These are phyloP conservation scores for Syritta pipiens DNA, from an alignment of 2,888 invertebrate species.

Conservation along the genomic window DNA sequence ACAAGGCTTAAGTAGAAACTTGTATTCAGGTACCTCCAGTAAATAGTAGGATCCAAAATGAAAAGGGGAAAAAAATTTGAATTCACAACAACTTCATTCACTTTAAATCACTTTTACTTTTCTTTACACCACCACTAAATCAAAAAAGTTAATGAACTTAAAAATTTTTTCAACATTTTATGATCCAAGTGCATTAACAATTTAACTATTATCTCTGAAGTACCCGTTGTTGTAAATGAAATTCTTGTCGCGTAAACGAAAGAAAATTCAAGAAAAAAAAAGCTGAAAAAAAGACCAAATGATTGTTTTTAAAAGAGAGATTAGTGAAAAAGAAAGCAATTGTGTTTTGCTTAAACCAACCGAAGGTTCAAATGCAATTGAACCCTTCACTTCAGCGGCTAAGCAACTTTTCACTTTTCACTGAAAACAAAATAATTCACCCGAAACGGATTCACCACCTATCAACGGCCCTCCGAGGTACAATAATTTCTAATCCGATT, in stretches of 20 bases:
- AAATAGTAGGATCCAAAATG: neutral
- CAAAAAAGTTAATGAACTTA: conserved; percentile 74
- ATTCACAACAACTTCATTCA: conserved; percentile 13
- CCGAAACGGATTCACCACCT: conserved; percentile 8
- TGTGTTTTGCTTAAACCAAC: too few relatives aligned
- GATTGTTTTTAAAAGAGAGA: neutral
- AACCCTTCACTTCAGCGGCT: conserved; percentile 4
- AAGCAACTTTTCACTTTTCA: conserved; percentile 23
- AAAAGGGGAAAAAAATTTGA: neutral
- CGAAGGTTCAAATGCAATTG: neutral
- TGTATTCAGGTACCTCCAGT: conserved; percentile 10
- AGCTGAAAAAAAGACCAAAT: neutral
- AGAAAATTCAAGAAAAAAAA: neutral
- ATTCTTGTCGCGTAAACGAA: conserved; percentile 41
- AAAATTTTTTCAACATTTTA: conserved; percentile 77
- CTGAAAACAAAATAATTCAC: neutral
- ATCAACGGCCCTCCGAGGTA: conserved; percentile 14
- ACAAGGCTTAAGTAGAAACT: neutral
- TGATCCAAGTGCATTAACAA: conserved; percentile 78
- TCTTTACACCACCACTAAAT: conserved; percentile 69
- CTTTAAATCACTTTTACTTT: neutral
- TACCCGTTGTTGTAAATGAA: conserved; percentile 77
- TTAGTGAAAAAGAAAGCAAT: neutral
- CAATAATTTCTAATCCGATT: conserved; percentile 48
- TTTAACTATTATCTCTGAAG: conserved; percentile 77